Evolutionary conservation across 2,888 invertebrate species (phyloP).

Genomic region (Mythimna ferrago): DNA sequence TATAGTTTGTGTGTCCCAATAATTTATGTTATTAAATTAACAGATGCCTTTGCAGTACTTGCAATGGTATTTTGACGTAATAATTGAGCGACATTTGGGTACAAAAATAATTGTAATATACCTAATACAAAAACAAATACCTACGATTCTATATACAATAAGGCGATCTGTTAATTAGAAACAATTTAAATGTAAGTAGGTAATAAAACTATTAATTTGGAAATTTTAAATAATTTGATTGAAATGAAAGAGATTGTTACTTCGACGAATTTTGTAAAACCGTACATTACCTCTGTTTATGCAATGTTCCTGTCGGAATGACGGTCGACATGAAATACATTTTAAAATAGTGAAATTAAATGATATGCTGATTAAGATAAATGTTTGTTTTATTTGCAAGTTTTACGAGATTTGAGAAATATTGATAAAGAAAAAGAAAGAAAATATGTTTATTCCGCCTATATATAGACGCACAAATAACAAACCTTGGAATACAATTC

Average conservation of each 20-base stretch:
- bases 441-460: too few species aligned
- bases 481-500: too few species aligned
- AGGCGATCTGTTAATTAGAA: constrained; percentile 45
- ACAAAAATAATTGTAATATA: constrained; percentile 44
- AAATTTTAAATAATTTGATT: constrained; percentile 33
- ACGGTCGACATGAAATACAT: constrained; percentile 52
- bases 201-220: constrained; percentile 37
- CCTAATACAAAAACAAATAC: constrained; percentile 15
- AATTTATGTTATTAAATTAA: constrained; percentile 27
- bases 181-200: constrained; percentile 49
- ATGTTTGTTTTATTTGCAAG: constrained; percentile 54
- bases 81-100: constrained; percentile 31
- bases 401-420: background rate
- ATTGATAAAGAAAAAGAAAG: too few species aligned
- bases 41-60: constrained; percentile 7
- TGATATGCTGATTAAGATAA: constrained; percentile 54
- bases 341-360: constrained; percentile 61
- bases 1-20: constrained; percentile 49
- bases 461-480: too few species aligned
- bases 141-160: constrained; percentile 15
- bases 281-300: constrained; percentile 68
- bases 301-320: constrained; percentile 57
- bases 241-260: constrained; percentile 41
- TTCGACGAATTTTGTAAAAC: constrained; percentile 53
- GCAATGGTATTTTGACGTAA: constrained; percentile 25